Percentiles rank a stretch among this genome's conserved stretches.
phyloP scores from a whole-genome alignment of 2,888 invertebrate genomes.

The Lathronympha strigana region DNA sequence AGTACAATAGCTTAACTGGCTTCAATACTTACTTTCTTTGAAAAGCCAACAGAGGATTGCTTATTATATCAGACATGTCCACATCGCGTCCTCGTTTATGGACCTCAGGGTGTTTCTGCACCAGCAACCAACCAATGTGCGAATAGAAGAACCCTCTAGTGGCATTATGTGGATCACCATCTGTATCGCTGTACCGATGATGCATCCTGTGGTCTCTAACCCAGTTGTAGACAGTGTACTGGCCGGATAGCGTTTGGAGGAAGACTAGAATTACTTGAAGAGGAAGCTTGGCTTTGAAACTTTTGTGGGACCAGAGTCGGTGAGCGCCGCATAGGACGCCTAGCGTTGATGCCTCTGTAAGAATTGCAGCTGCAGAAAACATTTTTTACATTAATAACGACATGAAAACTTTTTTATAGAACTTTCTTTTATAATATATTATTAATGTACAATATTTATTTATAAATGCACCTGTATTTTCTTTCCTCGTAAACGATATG shows the following conservation, averaged over 20 bases:
- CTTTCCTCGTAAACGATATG: too few relatives aligned
- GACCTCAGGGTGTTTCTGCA: conserved; percentile 90
- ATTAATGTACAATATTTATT: too few relatives aligned
- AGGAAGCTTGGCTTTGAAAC: conserved; percentile 60
- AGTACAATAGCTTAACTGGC: too few relatives aligned
- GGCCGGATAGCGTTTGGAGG: conserved; percentile 56
- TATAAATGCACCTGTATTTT: too few relatives aligned
- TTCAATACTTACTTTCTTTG: conserved; percentile 87
- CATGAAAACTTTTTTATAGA: too few relatives aligned
- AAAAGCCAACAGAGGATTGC: conserved; percentile 87
- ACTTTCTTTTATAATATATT: too few relatives aligned
- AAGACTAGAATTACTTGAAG: conserved; percentile 57
- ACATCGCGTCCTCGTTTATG: conserved; percentile 87
- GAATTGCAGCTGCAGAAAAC: conserved; percentile 49
- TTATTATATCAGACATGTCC: conserved; percentile 88
- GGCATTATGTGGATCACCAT: conserved; percentile 87
- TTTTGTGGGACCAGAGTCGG: conserved; percentile 57
- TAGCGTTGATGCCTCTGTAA: conserved; percentile 46
- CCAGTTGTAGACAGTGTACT: conserved; percentile 85
- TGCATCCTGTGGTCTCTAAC: conserved; percentile 87
- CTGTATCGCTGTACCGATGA: conserved; percentile 85
- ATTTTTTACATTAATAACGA: too few relatives aligned
- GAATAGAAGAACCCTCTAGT: conserved; percentile 92
- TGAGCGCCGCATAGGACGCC: conserved; percentile 60
- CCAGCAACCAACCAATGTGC: conserved; percentile 92